Evolutionary conservation across 2,113 vertebrate species (phyloP).

Genomic region (Piprites chloris): DNA sequence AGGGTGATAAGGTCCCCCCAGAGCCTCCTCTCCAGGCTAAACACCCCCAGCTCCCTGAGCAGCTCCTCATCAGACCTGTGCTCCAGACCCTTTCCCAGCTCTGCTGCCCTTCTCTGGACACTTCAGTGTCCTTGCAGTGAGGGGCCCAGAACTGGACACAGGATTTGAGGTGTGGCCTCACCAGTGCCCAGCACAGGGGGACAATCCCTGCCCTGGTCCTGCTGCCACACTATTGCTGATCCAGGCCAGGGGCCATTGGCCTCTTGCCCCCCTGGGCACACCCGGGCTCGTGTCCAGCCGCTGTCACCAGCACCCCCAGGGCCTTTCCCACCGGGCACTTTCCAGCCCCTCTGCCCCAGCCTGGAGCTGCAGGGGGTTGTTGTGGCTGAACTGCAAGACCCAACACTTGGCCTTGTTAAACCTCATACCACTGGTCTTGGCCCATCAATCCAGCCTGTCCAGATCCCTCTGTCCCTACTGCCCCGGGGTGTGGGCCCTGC

Average conservation of each 20-base stretch:
- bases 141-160: no score
- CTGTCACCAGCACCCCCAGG: background rate
- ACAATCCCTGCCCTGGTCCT: no score
- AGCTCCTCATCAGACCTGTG: background rate
- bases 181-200: no score
- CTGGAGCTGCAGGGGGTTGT: background rate
- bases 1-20: background rate
- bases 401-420: background rate
- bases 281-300: background rate
- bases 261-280: no score
- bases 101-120: background rate
- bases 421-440: background rate
- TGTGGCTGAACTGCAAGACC: background rate
- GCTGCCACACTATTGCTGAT: no score
- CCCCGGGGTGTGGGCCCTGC: background rate
- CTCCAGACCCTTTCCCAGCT: background rate
- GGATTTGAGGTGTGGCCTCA: no score
- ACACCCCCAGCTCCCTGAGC: background rate
- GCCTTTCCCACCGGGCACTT: background rate
- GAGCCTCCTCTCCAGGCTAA: background rate
- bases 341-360: background rate
- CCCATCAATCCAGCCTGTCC: background rate
- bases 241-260: no score
- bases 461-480: background rate
- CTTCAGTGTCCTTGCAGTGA: no score